A percentile compares a stretch with the other conserved stretches of the same genome.
Conservation (phyloP, 1,140 invertebrate species). For the Diorhabda elongata region DNA sequence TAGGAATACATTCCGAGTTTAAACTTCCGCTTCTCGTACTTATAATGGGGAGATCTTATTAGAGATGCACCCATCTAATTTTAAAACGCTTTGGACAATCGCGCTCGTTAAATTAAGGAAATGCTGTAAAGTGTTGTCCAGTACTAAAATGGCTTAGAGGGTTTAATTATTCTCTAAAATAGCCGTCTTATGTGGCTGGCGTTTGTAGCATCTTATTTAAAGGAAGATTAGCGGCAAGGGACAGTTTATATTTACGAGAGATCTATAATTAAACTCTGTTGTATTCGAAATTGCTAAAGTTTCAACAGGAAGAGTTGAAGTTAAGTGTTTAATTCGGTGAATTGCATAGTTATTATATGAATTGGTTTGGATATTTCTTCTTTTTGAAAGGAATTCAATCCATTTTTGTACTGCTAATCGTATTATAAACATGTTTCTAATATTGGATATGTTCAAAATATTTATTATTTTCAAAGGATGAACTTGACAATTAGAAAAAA, state of each 20-base stretch:
- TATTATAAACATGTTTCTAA: too few relatives aligned
- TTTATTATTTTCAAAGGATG: too few relatives aligned
- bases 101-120: not conserved
- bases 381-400: too few relatives aligned
- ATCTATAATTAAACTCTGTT: conserved; percentile 1
- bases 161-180: conserved; percentile 3
- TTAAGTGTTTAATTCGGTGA: too few relatives aligned
- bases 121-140: conserved; percentile 1
- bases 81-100: not conserved
- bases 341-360: too few relatives aligned
- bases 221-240: not conserved
- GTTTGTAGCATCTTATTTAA: not conserved
- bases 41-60: not conserved
- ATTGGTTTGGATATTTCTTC: too few relatives aligned
- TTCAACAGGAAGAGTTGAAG: not conserved
- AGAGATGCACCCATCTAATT: not conserved
- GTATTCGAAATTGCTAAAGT: not conserved
- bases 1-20: too few relatives aligned
- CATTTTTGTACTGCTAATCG: too few relatives aligned
- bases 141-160: not conserved
- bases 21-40: too few relatives aligned
- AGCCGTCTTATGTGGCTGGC: not conserved
- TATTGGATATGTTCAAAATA: too few relatives aligned
- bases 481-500: too few relatives aligned
- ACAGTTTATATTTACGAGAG: not conserved